Conservation (phyloP, 1,140 invertebrate genomes). For the Caenorhabditis briggsae region DNA sequence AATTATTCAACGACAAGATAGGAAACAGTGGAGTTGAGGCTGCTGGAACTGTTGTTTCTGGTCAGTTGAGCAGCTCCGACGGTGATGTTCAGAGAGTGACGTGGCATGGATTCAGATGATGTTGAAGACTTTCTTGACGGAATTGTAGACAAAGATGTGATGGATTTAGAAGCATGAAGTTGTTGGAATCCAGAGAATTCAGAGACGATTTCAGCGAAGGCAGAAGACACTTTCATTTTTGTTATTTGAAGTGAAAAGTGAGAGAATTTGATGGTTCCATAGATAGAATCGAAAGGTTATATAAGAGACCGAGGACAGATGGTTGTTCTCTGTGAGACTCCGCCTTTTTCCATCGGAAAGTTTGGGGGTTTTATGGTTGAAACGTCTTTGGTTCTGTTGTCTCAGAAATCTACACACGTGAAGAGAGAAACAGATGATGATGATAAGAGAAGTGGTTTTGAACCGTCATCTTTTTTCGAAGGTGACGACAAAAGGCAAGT, state of each 20-base stretch:
- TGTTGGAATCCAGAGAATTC: slow-evolving; percentile 48
- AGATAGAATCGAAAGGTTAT: not conserved
- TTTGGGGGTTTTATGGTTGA: not conserved
- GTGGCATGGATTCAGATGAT: not conserved
- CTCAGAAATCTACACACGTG: not conserved
- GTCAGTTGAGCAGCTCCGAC: not conserved
- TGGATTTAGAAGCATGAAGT: slow-evolving; percentile 18
- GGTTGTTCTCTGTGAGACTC: not conserved
- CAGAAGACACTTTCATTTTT: slow-evolving; percentile 13
- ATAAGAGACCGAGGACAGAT: not conserved
- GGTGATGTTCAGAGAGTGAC: slow-evolving; percentile 48
- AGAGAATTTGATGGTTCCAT: slow-evolving; percentile 6
- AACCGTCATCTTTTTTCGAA: not conserved
- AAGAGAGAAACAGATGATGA: not conserved
- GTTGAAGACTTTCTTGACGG: slow-evolving; percentile 8
- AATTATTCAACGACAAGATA: slow-evolving; percentile 41
- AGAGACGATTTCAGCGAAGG: slow-evolving; percentile 17
- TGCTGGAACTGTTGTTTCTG: slow-evolving; percentile 26
- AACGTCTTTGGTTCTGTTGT: not conserved
- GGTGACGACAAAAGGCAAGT: not conserved
- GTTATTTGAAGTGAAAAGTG: not conserved
- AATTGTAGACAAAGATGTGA: not conserved
- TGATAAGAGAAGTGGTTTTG: not conserved
- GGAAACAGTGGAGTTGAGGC: slow-evolving; percentile 15
- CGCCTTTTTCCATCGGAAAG: not conserved